Percentiles rank a stretch among this genome's conserved stretches.
Evolutionary conservation across 2,888 invertebrate species (phyloP).

Genomic region (Micropterix aruncella): DNA sequence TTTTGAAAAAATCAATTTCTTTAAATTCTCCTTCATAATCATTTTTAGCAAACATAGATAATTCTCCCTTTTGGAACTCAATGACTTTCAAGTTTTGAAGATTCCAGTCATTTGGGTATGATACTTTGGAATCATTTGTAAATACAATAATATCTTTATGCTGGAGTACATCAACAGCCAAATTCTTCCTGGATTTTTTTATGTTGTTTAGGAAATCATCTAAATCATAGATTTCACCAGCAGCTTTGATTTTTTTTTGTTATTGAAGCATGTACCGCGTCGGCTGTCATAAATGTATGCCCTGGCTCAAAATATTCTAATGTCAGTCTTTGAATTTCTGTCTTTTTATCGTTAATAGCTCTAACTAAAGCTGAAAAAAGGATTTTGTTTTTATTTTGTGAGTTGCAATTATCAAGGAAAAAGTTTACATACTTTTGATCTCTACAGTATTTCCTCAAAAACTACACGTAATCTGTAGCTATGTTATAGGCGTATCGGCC

Average conservation of each 20-base stretch:
- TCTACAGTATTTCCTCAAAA: not conserved
- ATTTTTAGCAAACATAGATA: too few species aligned
- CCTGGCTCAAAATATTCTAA: not conserved
- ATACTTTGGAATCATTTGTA: not conserved
- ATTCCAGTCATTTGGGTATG: not conserved
- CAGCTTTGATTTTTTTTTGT: not conserved
- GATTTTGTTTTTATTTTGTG: not conserved
- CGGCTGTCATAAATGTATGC: not conserved
- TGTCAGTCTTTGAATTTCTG: not conserved
- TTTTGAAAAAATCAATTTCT: too few species aligned
- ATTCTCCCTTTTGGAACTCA: not conserved
- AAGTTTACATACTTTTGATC: not conserved
- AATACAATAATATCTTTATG: not conserved
- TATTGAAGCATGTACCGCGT: not conserved
- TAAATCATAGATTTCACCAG: not conserved
- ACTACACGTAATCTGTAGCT: constrained; percentile 4
- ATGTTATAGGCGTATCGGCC: constrained; percentile 3
- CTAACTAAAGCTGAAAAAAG: not conserved
- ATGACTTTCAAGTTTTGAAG: not conserved
- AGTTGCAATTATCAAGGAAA: not conserved
- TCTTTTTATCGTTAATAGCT: not conserved
- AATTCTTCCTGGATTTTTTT: not conserved
- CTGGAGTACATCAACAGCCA: not conserved
- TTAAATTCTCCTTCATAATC: too few species aligned
- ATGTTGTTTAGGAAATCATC: not conserved